Evolutionary conservation across 2,888 invertebrate genomes (phyloP).

Genomic region (Digitonthophagus gazella): DNA sequence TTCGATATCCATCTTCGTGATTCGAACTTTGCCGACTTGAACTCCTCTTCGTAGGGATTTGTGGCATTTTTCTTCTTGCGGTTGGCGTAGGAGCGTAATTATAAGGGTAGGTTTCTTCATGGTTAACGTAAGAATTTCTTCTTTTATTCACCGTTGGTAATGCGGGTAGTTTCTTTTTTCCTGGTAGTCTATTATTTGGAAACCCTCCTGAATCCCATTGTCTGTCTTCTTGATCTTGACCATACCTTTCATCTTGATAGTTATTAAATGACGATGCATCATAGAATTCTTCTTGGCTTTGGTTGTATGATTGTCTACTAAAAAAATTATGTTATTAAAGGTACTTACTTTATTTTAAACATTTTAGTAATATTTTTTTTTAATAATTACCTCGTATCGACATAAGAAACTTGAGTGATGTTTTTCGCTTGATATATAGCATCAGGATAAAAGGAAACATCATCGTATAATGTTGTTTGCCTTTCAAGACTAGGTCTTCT

Average conservation of each 20-base stretch:
- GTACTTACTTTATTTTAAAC: not conserved
- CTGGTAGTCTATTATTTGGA: constrained; percentile 33
- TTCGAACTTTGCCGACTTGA: constrained; percentile 48
- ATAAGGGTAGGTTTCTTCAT: constrained; percentile 41
- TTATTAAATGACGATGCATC: constrained; percentile 61
- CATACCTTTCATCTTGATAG: constrained; percentile 61
- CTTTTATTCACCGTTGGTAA: constrained; percentile 48
- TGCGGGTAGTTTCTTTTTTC: constrained; percentile 52
- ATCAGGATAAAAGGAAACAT: constrained; percentile 60
- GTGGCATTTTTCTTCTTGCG: constrained; percentile 48
- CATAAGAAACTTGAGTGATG: constrained; percentile 43
- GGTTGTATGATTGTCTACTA: constrained; percentile 54
- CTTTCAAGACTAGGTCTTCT: constrained; percentile 77
- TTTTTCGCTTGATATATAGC: constrained; percentile 45
- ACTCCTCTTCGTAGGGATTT: constrained; percentile 47
- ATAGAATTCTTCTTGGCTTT: constrained; percentile 63
- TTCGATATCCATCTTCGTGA: constrained; percentile 43
- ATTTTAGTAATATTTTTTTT: not conserved
- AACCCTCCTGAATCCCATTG: constrained; percentile 74
- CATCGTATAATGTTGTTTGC: constrained; percentile 77
- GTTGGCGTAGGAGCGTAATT: constrained; percentile 47
- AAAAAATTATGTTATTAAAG: constrained; percentile 34
- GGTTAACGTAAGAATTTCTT: constrained; percentile 41
- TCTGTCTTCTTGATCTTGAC: constrained; percentile 65
- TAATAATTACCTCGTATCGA: constrained; percentile 39